Evolutionary conservation across 2,113 vertebrate species (phyloP).

Genomic region (Proterorhinus semilunaris): DNA sequence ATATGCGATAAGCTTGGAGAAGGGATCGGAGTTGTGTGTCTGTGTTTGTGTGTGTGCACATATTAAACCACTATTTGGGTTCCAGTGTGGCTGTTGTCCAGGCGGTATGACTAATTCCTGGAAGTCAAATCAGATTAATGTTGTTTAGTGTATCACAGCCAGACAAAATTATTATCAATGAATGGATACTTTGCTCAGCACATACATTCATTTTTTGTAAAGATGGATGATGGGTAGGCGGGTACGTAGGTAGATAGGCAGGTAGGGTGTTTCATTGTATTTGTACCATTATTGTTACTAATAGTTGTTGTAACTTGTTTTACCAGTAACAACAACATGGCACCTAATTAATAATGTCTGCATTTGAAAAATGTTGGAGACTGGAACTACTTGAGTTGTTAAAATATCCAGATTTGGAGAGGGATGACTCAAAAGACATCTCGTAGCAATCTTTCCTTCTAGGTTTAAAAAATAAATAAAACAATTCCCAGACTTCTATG

Average conservation of each 20-base stretch:
- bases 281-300: background rate
- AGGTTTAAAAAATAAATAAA: background rate
- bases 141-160: constrained; percentile 14
- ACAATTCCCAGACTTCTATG: background rate
- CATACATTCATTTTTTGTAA: too few relatives aligned
- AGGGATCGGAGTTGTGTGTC: constrained; percentile 14
- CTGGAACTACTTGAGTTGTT: background rate
- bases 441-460: background rate
- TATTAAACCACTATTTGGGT: constrained; percentile 18
- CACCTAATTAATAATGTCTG: background rate
- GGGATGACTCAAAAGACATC: background rate
- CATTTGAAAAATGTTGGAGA: background rate
- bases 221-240: too few relatives aligned
- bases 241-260: too few relatives aligned
- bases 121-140: constrained; percentile 30
- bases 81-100: constrained; percentile 23
- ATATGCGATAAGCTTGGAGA: constrained; percentile 40
- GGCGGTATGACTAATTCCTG: constrained; percentile 48
- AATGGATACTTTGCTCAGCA: background rate
- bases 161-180: background rate
- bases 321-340: background rate
- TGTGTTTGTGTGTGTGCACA: too few relatives aligned
- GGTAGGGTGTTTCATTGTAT: too few relatives aligned
- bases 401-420: background rate
- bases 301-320: background rate